phyloP scores from a whole-genome alignment of 2,797 vertebrate species.

The Steatocranus sp. region DNA sequence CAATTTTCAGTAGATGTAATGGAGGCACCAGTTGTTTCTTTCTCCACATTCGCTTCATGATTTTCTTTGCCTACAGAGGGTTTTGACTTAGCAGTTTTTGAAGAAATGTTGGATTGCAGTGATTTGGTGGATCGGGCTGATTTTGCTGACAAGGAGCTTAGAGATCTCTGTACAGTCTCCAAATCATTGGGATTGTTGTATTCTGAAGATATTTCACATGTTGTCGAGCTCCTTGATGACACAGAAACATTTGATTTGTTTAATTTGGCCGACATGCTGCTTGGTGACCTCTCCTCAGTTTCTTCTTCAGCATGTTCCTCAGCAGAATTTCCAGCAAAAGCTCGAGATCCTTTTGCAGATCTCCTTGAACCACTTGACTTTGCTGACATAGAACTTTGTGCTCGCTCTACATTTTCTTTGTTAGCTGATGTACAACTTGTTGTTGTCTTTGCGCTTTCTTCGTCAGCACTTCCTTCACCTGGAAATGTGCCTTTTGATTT shows the following conservation, averaged over 20 bases:
- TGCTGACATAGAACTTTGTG: not conserved
- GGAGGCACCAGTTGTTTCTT: constrained; percentile 35
- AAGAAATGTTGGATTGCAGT: constrained; percentile 22
- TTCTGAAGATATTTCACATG: not conserved
- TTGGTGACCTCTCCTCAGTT: constrained; percentile 9
- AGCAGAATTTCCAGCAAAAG: not conserved
- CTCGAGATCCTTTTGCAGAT: constrained; percentile 6
- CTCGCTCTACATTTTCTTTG: constrained; percentile 1
- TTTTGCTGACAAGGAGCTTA: constrained; percentile 43
- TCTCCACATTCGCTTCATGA: not conserved
- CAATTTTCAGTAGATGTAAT: not conserved
- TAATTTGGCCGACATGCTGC: constrained; percentile 21
- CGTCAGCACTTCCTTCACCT: not conserved
- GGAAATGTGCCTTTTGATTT: not conserved
- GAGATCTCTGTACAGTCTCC: constrained; percentile 21
- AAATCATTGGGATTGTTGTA: not conserved
- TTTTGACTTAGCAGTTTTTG: constrained; percentile 24
- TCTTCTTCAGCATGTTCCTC: constrained; percentile 2
- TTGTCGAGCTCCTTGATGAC: not conserved
- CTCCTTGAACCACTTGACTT: not conserved
- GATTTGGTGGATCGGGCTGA: constrained; percentile 45
- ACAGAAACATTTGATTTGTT: constrained; percentile 25
- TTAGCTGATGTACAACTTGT: constrained; percentile 13
- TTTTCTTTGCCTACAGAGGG: not conserved
- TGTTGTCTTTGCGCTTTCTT: constrained; percentile 25